phyloP scores from a whole-genome alignment of 2,888 invertebrate genomes.

The Cataglyphis altisquamis region DNA sequence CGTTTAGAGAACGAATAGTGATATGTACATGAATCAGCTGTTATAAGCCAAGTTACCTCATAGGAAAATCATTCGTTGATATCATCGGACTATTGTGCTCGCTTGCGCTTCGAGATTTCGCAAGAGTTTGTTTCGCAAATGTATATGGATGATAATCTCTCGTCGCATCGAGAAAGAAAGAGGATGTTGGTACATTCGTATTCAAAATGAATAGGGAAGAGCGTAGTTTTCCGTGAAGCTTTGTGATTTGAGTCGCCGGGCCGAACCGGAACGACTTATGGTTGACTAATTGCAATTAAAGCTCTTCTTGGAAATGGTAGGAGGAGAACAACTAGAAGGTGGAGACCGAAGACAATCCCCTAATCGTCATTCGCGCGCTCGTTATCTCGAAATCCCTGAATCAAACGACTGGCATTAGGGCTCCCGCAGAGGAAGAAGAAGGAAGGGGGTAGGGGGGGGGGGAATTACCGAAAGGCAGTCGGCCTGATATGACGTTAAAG shows the following conservation, averaged over 20 bases:
- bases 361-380: conserved; percentile 73
- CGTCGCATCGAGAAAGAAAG: conserved; percentile 14
- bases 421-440: conserved; percentile 34
- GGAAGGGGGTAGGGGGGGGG: neutral
- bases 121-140: conserved; percentile 13
- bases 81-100: conserved; percentile 32
- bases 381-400: conserved; percentile 70
- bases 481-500: conserved; percentile 76
- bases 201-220: conserved; percentile 6
- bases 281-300: conserved; percentile 75
- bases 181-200: conserved; percentile 10
- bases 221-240: conserved; percentile 35
- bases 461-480: conserved; percentile 63
- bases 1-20: neutral
- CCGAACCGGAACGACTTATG: conserved; percentile 42
- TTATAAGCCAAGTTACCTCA: conserved; percentile 19
- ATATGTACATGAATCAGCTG: neutral
- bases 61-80: conserved; percentile 27
- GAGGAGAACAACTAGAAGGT: conserved; percentile 64
- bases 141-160: neutral
- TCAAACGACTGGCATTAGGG: conserved; percentile 58
- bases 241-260: conserved; percentile 20
- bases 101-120: neutral
- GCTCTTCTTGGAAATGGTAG: conserved; percentile 37
- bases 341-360: conserved; percentile 66